Evolutionary conservation across 2,113 vertebrate genomes (phyloP).

Genomic region (Diglossa brunneiventris): DNA sequence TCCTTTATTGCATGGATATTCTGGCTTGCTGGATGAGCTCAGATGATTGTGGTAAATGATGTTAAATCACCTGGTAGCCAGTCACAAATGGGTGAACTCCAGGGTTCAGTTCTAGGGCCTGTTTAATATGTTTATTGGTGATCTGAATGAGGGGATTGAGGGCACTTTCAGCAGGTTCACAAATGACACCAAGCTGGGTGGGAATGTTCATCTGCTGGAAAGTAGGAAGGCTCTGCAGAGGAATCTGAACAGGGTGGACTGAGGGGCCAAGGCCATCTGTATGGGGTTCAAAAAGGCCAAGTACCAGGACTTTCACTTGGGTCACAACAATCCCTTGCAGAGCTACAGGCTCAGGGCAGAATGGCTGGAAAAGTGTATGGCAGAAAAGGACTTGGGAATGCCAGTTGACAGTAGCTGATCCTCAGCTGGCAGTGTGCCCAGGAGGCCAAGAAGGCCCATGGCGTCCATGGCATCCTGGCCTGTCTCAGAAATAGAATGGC

Average conservation of each 20-base stretch:
- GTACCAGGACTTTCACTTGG: not conserved
- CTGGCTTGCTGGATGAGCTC: not conserved
- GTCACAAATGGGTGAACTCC: not conserved
- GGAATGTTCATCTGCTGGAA: not conserved
- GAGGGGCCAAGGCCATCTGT: not conserved
- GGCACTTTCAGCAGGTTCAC: not conserved
- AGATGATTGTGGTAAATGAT: not conserved
- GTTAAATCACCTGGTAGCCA: accelerated
- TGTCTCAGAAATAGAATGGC: not conserved
- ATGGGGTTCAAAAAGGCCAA: not conserved
- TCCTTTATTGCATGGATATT: not conserved
- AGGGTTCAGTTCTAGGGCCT: not conserved
- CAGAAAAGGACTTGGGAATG: not conserved
- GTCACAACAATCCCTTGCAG: not conserved
- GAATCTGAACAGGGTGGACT: not conserved
- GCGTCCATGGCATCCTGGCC: not conserved
- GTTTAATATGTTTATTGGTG: not conserved
- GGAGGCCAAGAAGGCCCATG: not conserved
- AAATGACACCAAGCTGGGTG: not conserved
- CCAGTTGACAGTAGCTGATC: not conserved
- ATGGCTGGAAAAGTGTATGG: not conserved
- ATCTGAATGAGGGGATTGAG: not conserved
- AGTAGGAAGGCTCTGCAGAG: not conserved
- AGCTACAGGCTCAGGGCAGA: not conserved
- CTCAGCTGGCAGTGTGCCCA: not conserved